Base-by-base conservation (phyloP, 2,888 invertebrate genomes). In the Odontomyia ornata region DNA sequence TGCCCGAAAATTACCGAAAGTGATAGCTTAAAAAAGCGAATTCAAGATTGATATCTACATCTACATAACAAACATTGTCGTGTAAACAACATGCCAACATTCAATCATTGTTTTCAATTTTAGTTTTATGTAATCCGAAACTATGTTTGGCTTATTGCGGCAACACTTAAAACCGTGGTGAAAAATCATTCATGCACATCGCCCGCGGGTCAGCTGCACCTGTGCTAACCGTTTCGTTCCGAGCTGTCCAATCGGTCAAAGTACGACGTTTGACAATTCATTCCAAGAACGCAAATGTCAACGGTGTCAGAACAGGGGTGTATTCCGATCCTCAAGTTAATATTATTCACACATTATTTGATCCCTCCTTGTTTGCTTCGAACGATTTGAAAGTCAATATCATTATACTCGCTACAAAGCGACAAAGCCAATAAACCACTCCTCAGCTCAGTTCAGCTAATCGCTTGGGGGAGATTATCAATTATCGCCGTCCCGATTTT, bases 101-200 rank as follows among this genome's bases (percentile, higher is more conserved):
- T 36, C 36, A n/a, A n/a, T n/a, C n/a, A n/a, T n/a, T n/a, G n/a
- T n/a, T n/a, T n/a, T 36, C 36, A 36, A 5, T 36, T 9, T 9
- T 5, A 36, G 9, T 36, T 36, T 36, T 36, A 36, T 36, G 36
- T 36, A 36, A 36, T 36, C 36, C 36, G 3, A 36, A 5, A 36
- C 9, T 52, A 15, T 52, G 4, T 52, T 52, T 15, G 15, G 36
- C 9, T 52, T 15, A 2, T n/a, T 23, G 23, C 30, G 69, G 69
- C 47, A 69, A 27, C 69, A 69, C 69, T 46, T 23, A 30, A 28
- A n/a, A 13, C 11, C 15, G 69, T 69, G 69, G 69, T 69, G 69
- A 69, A 25, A 28, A 64, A 36, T 5, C 3, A 21, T 9, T 4
- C 36, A 36, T 65, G 30, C 65, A 65, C 30, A n/a, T 28, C 30